These are phyloP conservation scores for Anoplopoma fimbria DNA, from an alignment of 2,113 vertebrate genomes.

Conservation along the genomic window DNA sequence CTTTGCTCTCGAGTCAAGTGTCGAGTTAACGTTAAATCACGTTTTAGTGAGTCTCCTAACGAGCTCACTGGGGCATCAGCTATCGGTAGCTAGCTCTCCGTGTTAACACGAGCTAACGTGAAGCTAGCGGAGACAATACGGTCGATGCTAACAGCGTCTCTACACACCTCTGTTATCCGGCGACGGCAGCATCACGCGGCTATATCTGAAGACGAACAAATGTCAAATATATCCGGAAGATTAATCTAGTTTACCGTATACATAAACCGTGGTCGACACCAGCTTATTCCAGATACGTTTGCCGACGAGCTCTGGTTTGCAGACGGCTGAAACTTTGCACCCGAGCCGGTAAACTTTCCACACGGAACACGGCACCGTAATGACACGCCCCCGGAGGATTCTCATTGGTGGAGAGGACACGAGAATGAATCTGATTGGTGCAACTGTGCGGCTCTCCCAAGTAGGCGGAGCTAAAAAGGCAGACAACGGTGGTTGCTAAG, in stretches of 20 bases:
- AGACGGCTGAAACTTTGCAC: constrained; percentile 98
- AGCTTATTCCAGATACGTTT: constrained; percentile 49
- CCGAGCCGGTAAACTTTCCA: constrained; percentile 97
- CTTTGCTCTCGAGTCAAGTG: constrained; percentile 27
- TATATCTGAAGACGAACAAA: background rate
- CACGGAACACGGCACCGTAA: constrained; percentile 85
- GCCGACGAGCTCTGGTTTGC: constrained; percentile 83
- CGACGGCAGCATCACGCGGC: constrained; percentile 31
- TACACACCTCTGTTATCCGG: background rate
- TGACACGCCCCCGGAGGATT: constrained; percentile 52
- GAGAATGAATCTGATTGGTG: constrained; percentile 41
- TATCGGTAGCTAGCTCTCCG: constrained; percentile 33
- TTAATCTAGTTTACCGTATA: background rate
- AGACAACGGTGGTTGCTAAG: constrained; percentile 74
- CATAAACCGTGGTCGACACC: background rate
- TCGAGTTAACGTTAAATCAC: background rate
- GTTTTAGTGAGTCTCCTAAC: background rate
- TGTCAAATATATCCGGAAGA: background rate
- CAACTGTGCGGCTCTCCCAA: background rate
- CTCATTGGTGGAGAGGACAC: constrained; percentile 52
- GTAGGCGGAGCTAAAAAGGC: constrained; percentile 1
- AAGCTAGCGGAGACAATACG: constrained; percentile 72
- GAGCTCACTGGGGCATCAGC: constrained; percentile 7
- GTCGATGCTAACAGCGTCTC: constrained; percentile 27
- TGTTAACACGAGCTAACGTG: constrained; percentile 29